Conservation (phyloP, 2,888 invertebrate genomes). For the Pharmacophagus antenor region DNA sequence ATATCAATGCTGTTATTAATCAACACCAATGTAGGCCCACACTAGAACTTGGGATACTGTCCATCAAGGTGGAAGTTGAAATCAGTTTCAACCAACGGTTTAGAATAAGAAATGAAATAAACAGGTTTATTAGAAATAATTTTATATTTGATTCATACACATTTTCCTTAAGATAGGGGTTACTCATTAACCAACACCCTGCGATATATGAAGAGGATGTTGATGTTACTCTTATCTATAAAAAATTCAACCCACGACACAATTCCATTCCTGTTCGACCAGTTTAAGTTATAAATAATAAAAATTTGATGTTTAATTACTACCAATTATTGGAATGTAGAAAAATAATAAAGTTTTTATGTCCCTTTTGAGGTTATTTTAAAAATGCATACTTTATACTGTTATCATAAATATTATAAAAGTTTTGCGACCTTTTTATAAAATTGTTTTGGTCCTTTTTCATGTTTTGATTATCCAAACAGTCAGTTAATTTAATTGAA, state of each 20-base stretch:
- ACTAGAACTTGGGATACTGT: no score
- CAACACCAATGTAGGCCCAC: no score
- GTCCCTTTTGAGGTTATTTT: neutral
- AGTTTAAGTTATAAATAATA: no score
- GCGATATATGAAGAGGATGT: slow-evolving; percentile 66
- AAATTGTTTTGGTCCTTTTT: neutral
- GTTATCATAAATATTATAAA: neutral
- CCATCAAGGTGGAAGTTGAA: no score
- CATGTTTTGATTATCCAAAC: neutral
- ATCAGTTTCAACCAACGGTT: neutral
- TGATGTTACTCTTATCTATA: slow-evolving; percentile 44
- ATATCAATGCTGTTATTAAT: no score
- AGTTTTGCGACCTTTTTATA: neutral
- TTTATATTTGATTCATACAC: slow-evolving; percentile 71
- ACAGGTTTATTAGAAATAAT: slow-evolving; percentile 53
- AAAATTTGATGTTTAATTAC: no score
- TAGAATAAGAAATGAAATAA: slow-evolving; percentile 33
- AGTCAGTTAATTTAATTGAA: neutral
- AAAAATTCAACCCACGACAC: slow-evolving; percentile 35
- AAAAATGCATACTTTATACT: neutral
- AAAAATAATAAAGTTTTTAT: neutral
- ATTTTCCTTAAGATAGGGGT: slow-evolving; percentile 71
- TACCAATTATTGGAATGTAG: neutral
- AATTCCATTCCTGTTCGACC: slow-evolving; percentile 7
- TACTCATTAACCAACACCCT: slow-evolving; percentile 76